Conservation (phyloP, 2,113 vertebrate genomes). For the Tauraco erythrolophus region DNA sequence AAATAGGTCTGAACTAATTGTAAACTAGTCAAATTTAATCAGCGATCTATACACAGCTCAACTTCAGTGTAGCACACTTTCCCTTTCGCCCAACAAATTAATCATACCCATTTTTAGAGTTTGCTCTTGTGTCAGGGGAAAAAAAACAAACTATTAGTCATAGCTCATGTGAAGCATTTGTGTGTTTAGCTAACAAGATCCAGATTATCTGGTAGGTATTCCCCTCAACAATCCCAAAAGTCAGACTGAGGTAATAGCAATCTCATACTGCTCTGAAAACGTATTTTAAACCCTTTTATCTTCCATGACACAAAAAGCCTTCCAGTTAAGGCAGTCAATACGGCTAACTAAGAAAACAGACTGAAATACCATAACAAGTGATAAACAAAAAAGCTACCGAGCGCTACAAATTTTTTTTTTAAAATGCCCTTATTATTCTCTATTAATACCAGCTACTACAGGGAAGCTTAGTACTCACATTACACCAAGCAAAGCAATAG, state of each 20-base stretch:
- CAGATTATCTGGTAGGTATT: background rate
- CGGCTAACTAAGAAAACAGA: background rate
- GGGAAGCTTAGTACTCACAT: background rate
- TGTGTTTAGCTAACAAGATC: background rate
- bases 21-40: background rate
- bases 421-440: background rate
- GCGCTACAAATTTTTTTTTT: background rate
- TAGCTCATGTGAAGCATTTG: background rate
- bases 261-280: background rate
- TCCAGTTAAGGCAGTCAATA: background rate
- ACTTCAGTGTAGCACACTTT: background rate
- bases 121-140: background rate
- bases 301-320: background rate
- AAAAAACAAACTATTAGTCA: background rate
- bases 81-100: background rate
- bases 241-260: background rate
- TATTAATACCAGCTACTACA: background rate
- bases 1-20: background rate
- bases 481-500: background rate
- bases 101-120: background rate
- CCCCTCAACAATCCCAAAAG: background rate
- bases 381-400: background rate
- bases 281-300: background rate
- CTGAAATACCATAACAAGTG: background rate
- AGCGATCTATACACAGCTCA: background rate